These are phyloP conservation scores for Brachionus rotundiformis DNA, from an alignment of 1,140 invertebrate species.

Conservation along the genomic window DNA sequence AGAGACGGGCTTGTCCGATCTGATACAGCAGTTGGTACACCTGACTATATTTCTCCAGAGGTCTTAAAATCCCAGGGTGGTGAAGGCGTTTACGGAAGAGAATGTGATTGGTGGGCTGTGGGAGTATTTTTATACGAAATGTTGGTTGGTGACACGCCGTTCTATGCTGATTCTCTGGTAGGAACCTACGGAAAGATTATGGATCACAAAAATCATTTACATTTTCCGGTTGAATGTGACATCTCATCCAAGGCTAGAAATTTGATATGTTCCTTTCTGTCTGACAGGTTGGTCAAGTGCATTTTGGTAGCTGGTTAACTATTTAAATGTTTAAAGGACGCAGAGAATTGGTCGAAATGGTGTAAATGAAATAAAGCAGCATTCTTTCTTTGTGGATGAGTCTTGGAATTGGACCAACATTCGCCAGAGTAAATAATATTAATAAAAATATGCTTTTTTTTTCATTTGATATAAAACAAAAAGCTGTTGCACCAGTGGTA, in stretches of 20 bases:
- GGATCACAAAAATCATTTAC: constrained; percentile 92
- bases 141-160: constrained; percentile 91
- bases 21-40: constrained; percentile 96
- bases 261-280: constrained; percentile 36
- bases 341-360: constrained; percentile 87
- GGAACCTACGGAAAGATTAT: constrained; percentile 99
- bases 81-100: constrained; percentile 80
- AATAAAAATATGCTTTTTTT: background rate
- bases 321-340: constrained; percentile 65
- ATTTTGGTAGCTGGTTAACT: background rate
- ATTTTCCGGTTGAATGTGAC: constrained; percentile 80
- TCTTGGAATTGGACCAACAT: constrained; percentile 93
- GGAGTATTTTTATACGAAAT: constrained; percentile 98
- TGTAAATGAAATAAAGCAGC: constrained; percentile 88
- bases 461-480: constrained; percentile 40
- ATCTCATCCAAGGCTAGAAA: constrained; percentile 37
- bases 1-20: constrained; percentile 85
- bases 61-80: constrained; percentile 94
- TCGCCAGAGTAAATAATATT: constrained; percentile 66
- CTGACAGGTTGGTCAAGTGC: background rate
- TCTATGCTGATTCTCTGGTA: constrained; percentile 95
- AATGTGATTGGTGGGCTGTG: constrained; percentile 99
- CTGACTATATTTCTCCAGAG: constrained; percentile 98
- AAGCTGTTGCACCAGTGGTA: constrained; percentile 87
- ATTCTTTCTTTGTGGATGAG: constrained; percentile 92